Conservation (phyloP, 2,113 vertebrate species). For the Oreochromis spilurus region DNA sequence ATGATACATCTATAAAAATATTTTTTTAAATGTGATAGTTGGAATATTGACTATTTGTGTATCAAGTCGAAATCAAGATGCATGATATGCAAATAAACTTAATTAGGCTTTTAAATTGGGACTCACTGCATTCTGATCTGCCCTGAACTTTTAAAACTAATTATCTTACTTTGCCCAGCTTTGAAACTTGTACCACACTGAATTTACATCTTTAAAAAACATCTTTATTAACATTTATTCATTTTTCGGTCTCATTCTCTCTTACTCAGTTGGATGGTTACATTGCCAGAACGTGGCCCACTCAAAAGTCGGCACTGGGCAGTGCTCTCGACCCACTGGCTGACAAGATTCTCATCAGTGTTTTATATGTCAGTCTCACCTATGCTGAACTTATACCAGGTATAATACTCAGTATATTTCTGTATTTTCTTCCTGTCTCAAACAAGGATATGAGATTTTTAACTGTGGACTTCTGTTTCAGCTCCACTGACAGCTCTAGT, state of each 20-base stretch:
- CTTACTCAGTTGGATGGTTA: constrained; percentile 88
- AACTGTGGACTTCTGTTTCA: constrained; percentile 44
- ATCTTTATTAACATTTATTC: background rate
- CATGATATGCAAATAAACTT: background rate
- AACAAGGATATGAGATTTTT: background rate
- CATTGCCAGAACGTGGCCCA: constrained; percentile 95
- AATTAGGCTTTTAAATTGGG: background rate
- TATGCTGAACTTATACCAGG: constrained; percentile 95
- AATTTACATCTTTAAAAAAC: background rate
- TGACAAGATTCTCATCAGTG: constrained; percentile 97
- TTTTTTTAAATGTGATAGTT: background rate
- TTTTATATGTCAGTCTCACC: constrained; percentile 92
- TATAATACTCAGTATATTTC: constrained; percentile 48
- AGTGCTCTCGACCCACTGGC: constrained; percentile 96
- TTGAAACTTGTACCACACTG: rapidly evolving
- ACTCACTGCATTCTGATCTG: background rate
- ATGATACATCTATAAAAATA: background rate
- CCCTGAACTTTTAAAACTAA: background rate
- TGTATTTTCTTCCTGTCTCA: background rate
- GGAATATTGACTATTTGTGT: background rate
- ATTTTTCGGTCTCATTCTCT: background rate
- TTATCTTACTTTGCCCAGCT: background rate
- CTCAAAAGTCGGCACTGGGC: constrained; percentile 93
- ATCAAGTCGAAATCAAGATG: background rate
- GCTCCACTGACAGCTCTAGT: constrained; percentile 88